phyloP scores from a whole-genome alignment of 2,888 invertebrate species.

The Dolichomitus sp. region DNA sequence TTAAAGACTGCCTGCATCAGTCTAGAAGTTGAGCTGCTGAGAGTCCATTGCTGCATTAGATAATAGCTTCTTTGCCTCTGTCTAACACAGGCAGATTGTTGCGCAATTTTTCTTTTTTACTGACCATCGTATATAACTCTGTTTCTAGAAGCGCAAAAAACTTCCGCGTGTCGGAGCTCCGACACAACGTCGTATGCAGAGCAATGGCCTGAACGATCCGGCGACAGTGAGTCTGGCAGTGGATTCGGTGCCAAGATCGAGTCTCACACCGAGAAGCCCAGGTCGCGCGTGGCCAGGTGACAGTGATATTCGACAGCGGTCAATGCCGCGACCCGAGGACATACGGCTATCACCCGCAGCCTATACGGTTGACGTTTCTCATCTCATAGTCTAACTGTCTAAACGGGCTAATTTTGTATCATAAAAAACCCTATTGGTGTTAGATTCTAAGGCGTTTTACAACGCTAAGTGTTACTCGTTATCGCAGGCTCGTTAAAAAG shows the following conservation, averaged over 20 bases:
- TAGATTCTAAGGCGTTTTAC: constrained; percentile 46
- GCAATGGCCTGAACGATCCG: constrained; percentile 93
- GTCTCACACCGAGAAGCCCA: constrained; percentile 87
- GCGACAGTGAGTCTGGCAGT: constrained; percentile 94
- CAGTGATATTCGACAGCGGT: constrained; percentile 89
- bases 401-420: constrained; percentile 42
- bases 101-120: not conserved
- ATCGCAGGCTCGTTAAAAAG: constrained; percentile 38
- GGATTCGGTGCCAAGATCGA: constrained; percentile 87
- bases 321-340: constrained; percentile 86
- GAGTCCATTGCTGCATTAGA: constrained; percentile 34
- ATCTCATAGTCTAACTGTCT: constrained; percentile 90
- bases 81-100: constrained; percentile 4
- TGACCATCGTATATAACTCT: constrained; percentile 40
- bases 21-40: constrained; percentile 35
- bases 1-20: constrained; percentile 1
- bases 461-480: constrained; percentile 32
- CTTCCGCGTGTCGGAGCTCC: constrained; percentile 92
- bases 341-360: constrained; percentile 89
- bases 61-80: constrained; percentile 34
- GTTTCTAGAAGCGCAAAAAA: constrained; percentile 94
- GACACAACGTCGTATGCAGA: constrained; percentile 90
- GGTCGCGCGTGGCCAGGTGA: constrained; percentile 91
- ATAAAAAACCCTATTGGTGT: constrained; percentile 57
- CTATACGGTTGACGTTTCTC: constrained; percentile 93